Evolutionary conservation across 2,797 vertebrate species (phyloP), one percentile per base, ranked within the genome.

Genomic region (Mus minutoides): DNA sequence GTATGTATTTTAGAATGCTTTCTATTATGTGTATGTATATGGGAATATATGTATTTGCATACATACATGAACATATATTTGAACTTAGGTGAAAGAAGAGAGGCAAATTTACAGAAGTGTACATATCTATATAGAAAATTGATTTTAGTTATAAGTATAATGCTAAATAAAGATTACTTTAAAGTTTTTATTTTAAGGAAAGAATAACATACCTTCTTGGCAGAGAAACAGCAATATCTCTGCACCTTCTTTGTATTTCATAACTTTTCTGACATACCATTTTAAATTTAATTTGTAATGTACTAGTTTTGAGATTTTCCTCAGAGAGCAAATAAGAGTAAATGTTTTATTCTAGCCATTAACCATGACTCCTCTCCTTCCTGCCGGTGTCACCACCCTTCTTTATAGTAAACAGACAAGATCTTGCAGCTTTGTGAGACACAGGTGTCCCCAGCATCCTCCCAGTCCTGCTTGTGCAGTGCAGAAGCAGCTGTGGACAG

Each of bases 281-380:
- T 87, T 90, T 79, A n/a, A 58, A 79, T 87, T 92, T 84, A 31
- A 54, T 88, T 92, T 94, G 6, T 79, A 52, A 90, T 64, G 83
- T 84, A 93, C 13, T 29, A 31, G 19, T 94, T 96, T 88, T 54
- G 8, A 87, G n/a, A 60, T 86, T 37, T 96, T 93, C 8, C 46
- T 37, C 49, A n/a, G 84, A 46, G 29, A 95, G 19, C 64, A 97
- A 49, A 31, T 82, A 91, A 94, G 43, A 62, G 56, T 85, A 64
- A 4, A 34, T 80, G 94, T 34, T 49, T 96, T 89, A 87, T 62
- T 77, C 24, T 85, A 46, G 46, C 29, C 43, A 77, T 49, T 67
- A 60, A 71, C 69, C 79, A 73, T 46, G 10, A 52, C 52, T 94
- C 69, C 29, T 24, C 43, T 77, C 7, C 52, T 71, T 62, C 85